Percentiles rank a stretch among this genome's conserved stretches.
These are phyloP conservation scores for Eupithecia insigniata DNA, from an alignment of 2,888 invertebrate species.

Conservation along the genomic window DNA sequence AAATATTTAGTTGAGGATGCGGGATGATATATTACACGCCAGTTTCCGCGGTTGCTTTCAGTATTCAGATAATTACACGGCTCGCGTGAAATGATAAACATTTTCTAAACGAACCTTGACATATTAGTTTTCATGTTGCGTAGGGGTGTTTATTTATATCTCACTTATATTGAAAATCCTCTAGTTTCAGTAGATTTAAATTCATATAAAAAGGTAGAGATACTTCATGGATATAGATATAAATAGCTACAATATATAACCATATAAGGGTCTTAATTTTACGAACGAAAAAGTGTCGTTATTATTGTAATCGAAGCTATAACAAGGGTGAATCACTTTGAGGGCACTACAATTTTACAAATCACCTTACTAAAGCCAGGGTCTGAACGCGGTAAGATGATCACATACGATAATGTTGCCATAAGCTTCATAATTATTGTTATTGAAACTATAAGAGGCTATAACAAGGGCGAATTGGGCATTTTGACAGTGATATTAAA, in stretches of 20 bases:
- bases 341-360: constrained; percentile 9
- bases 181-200: constrained; percentile 39
- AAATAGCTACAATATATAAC: neutral
- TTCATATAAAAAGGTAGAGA: constrained; percentile 8
- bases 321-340: constrained; percentile 4
- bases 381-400: constrained; percentile 12
- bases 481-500: constrained; percentile 54
- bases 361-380: constrained; percentile 14
- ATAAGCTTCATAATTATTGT: constrained; percentile 25
- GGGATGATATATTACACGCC: constrained; percentile 49
- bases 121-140: constrained; percentile 67
- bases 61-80: constrained; percentile 62
- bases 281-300: neutral
- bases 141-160: constrained; percentile 67
- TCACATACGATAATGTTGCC: constrained; percentile 17
- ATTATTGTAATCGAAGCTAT: constrained; percentile 11
- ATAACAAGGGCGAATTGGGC: constrained; percentile 38
- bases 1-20: constrained; percentile 33
- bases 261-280: neutral
- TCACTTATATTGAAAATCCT: constrained; percentile 39
- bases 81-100: constrained; percentile 60
- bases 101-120: constrained; percentile 72
- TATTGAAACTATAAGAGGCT: constrained; percentile 29
- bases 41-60: constrained; percentile 53
- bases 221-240: neutral